Conservation (phyloP, 2,888 invertebrate genomes). For the Lydus trimaculatus region DNA sequence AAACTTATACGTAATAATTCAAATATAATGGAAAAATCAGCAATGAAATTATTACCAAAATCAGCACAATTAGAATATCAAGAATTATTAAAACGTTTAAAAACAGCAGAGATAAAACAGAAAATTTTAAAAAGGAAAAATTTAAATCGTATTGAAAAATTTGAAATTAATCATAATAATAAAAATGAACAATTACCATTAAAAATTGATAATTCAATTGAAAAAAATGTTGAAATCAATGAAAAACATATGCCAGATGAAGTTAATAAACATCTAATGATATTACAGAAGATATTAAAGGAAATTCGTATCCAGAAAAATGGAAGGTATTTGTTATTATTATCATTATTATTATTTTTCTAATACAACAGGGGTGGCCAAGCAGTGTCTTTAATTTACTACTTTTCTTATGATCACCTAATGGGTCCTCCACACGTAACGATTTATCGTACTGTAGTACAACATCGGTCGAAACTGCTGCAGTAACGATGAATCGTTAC, state of each 20-base stretch:
- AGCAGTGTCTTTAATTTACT: too few relatives aligned
- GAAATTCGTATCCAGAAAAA: constrained; percentile 50
- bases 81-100: constrained; percentile 51
- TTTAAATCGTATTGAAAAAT: constrained; percentile 27
- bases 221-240: constrained; percentile 11
- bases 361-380: too few relatives aligned
- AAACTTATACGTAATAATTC: constrained; percentile 1
- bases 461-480: too few relatives aligned
- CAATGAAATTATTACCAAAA: constrained; percentile 55
- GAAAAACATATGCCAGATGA: constrained; percentile 8
- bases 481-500: too few relatives aligned
- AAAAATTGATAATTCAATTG: constrained; percentile 23
- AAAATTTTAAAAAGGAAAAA: constrained; percentile 18
- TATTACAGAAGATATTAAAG: constrained; percentile 41
- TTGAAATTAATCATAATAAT: constrained; percentile 12
- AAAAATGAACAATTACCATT: constrained; percentile 15
- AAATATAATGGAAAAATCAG: constrained; percentile 47
- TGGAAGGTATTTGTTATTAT: constrained; percentile 52
- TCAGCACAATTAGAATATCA: constrained; percentile 58
- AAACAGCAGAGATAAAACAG: constrained; percentile 44
- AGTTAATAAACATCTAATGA: constrained; percentile 16
- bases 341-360: constrained; percentile 17
- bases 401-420: too few relatives aligned
- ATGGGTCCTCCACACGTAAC: too few relatives aligned
- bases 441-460: too few relatives aligned